Base-by-base conservation (phyloP, 2,888 invertebrate species). In the Camptogramma bilineatum region DNA sequence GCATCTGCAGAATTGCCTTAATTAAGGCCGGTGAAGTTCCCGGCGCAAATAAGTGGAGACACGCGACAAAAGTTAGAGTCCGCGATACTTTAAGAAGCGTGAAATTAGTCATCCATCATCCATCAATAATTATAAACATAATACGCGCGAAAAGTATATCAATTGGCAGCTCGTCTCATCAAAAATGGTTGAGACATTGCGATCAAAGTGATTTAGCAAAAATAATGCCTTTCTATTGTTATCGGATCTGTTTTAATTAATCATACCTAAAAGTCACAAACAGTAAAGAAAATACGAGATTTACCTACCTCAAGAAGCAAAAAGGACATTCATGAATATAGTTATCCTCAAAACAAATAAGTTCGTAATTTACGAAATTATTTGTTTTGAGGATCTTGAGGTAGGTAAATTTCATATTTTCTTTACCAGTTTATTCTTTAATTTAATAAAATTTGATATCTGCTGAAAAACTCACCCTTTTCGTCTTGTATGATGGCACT, bases 271-370 rank as follows among this genome's bases (percentile, higher is more conserved):
- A 28, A 4, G 4, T 28, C 28, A 0, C 28, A 28, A 28, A 28
- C 28, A 5, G 4, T 28, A 2, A 28, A 28, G 7, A 13, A 34
- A 34, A 13, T 2, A 34, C 10, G 9, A 13, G 1, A 34, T 34
- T 1, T 44, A 39, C n/a, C 39, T 44, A 44, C 17, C 10, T 18
- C 34, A 28, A 13, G 18, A 17, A 17, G 9, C 52, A 13, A 21
- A 46, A 13, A 13, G 19, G 2, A 21, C 21, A n/a, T 47, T 47
- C 1, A 47, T 18, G 10, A 18, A 19, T 51, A 4, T 46, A n/a
- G n/a, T 58, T 52, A 19, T 44, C 51, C 50, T 50, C 54, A 50
- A 53, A 53, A 52, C 21, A 47, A 31, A 31, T 9, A 42, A 44
- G 16, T 7, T 7, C 17, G 0, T 44, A 44, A 16, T 5, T 16